These are phyloP conservation scores for Norana najaformis DNA, from an alignment of 2,888 invertebrate genomes.

Conservation along the genomic window DNA sequence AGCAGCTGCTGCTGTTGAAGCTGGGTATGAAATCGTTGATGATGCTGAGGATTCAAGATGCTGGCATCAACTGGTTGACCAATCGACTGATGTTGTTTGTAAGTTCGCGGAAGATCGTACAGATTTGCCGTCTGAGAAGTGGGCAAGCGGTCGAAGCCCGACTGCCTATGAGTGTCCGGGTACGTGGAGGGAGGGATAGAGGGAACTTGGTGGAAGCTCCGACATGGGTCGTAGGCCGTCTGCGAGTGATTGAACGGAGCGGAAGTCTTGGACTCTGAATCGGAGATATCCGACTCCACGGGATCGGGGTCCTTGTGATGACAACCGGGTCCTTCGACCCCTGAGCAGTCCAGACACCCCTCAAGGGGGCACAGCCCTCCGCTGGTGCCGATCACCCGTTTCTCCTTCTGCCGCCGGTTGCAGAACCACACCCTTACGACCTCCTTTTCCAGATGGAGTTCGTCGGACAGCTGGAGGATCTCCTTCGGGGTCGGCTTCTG, in stretches of 20 bases:
- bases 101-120: neutral
- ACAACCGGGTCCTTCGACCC: neutral
- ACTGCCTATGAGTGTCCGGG: neutral
- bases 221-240: neutral
- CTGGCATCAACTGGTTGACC: neutral
- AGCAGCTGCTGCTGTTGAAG: neutral
- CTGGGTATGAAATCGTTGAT: neutral
- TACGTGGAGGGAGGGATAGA: neutral
- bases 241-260: neutral
- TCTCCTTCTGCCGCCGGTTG: conserved; percentile 85
- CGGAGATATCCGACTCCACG: no score
- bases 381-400: conserved; percentile 66
- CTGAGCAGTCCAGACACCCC: neutral
- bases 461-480: conserved; percentile 87
- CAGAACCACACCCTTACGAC: conserved; percentile 69
- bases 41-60: neutral
- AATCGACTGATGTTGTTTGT: neutral
- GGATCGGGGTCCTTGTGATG: neutral
- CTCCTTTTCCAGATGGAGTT: conserved; percentile 94
- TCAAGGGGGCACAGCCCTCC: neutral
- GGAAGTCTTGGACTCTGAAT: neutral
- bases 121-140: neutral
- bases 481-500: conserved; percentile 96
- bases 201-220: neutral
- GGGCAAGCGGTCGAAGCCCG: neutral